phyloP scores from a whole-genome alignment of 2,888 invertebrate species.

The Cryptophagus acutangulus region DNA sequence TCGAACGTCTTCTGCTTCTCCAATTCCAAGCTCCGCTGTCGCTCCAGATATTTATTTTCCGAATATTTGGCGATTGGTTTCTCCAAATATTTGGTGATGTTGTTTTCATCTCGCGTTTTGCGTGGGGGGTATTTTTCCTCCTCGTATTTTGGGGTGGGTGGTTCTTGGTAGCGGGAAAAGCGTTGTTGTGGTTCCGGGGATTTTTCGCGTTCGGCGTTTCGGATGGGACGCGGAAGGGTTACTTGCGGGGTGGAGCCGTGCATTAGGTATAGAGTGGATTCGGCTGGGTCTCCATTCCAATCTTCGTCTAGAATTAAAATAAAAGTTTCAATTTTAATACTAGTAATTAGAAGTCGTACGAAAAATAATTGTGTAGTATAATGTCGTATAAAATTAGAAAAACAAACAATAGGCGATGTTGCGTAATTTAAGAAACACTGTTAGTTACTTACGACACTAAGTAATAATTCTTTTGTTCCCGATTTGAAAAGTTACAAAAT shows the following conservation, averaged over 20 bases:
- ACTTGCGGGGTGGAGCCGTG: conserved; percentile 49
- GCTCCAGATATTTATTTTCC: conserved; percentile 34
- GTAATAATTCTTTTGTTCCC: no score
- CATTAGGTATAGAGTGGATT: conserved; percentile 56
- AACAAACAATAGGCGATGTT: no score
- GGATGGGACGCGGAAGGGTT: conserved; percentile 40
- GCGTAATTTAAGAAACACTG: no score
- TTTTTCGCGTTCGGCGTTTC: conserved; percentile 27
- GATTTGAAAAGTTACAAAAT: no score
- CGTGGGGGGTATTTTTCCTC: conserved; percentile 48
- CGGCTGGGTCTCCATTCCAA: conserved; percentile 63
- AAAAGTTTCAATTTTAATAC: no score
- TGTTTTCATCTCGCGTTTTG: conserved; percentile 39
- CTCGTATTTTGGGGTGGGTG: conserved; percentile 43
- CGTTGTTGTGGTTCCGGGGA: conserved; percentile 26
- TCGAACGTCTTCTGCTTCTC: conserved; percentile 24
- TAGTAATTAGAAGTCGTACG: no score
- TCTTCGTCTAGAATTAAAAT: conserved; percentile 77
- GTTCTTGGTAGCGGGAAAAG: conserved; percentile 27
- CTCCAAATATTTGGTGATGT: conserved; percentile 33
- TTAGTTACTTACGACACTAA: no score
- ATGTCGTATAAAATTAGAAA: no score
- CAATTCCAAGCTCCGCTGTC: conserved; percentile 33
- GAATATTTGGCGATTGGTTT: conserved; percentile 36
- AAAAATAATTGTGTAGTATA: no score